Evolutionary conservation across 2,888 invertebrate species (phyloP).

Genomic region (Carpatolechia fugitivella): DNA sequence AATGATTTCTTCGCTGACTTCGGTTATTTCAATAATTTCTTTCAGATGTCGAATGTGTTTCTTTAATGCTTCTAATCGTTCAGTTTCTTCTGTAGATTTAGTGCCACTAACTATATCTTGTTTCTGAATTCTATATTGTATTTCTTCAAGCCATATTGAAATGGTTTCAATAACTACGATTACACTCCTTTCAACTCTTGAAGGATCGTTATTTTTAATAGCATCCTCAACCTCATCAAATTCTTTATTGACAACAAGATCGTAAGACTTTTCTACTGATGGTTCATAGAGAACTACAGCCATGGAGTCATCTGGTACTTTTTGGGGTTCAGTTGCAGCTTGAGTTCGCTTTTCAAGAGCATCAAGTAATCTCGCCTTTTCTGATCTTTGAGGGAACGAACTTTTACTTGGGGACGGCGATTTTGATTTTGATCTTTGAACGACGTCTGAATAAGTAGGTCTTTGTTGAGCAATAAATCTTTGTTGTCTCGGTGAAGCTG

Average conservation of each 20-base stretch:
- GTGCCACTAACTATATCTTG: slow-evolving; percentile 47
- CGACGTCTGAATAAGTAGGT: slow-evolving; percentile 70
- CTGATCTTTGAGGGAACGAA: slow-evolving; percentile 45
- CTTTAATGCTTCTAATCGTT: slow-evolving; percentile 62
- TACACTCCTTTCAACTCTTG: slow-evolving; percentile 83
- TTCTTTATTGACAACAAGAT: slow-evolving; percentile 79
- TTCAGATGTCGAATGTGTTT: slow-evolving; percentile 80
- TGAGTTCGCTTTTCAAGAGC: slow-evolving; percentile 64
- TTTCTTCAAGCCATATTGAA: slow-evolving; percentile 90
- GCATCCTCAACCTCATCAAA: slow-evolving; percentile 79
- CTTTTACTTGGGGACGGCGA: slow-evolving; percentile 70
- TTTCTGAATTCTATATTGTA: slow-evolving; percentile 87
- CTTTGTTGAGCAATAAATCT: slow-evolving; percentile 38
- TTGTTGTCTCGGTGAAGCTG: slow-evolving; percentile 36
- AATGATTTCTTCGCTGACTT: slow-evolving; percentile 83
- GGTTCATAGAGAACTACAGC: slow-evolving; percentile 60
- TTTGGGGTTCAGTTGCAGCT: slow-evolving; percentile 43
- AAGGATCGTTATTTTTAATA: slow-evolving; percentile 76
- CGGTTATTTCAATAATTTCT: slow-evolving; percentile 82
- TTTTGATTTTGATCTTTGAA: slow-evolving; percentile 71
- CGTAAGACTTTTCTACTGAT: slow-evolving; percentile 65
- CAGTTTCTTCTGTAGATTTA: slow-evolving; percentile 45
- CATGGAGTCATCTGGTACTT: slow-evolving; percentile 47
- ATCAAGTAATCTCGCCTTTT: slow-evolving; percentile 56
- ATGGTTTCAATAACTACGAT: slow-evolving; percentile 89